phyloP scores from a whole-genome alignment of 2,797 vertebrate species.

The Otolemur crassicaudatus region DNA sequence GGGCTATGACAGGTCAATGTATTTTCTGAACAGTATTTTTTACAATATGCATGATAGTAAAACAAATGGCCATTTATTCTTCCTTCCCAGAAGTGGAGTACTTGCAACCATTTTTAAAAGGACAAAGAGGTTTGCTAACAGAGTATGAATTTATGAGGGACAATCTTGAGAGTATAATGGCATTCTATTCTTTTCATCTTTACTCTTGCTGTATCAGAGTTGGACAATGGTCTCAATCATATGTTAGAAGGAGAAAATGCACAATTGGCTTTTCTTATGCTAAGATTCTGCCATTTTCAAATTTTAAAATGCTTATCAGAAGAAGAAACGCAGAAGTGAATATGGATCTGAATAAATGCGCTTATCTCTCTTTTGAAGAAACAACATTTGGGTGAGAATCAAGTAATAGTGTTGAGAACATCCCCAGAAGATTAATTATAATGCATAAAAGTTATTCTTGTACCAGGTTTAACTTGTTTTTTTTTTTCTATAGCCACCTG shows the following conservation, averaged over 20 bases:
- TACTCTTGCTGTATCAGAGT: constrained; percentile 29
- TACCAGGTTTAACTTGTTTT: constrained; percentile 46
- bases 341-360: constrained; percentile 56
- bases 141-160: constrained; percentile 83
- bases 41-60: constrained; percentile 75
- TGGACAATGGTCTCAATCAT: constrained; percentile 51
- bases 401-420: constrained; percentile 15
- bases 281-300: constrained; percentile 50
- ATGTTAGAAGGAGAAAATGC: constrained; percentile 55
- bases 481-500: not conserved
- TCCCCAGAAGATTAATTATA: constrained; percentile 19
- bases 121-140: constrained; percentile 84
- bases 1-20: constrained; percentile 72
- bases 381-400: constrained; percentile 29
- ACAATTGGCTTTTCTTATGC: constrained; percentile 50
- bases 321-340: constrained; percentile 10
- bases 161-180: constrained; percentile 50
- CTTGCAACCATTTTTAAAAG: constrained; percentile 81
- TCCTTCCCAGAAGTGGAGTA: constrained; percentile 79
- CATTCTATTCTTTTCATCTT: constrained; percentile 66
- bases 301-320: constrained; percentile 51
- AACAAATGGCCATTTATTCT: constrained; percentile 82
- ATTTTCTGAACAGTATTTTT: constrained; percentile 80
- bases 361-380: constrained; percentile 38
- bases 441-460: constrained; percentile 18